Base-by-base conservation (phyloP, 2,113 vertebrate genomes). In the Heterotis niloticus region DNA sequence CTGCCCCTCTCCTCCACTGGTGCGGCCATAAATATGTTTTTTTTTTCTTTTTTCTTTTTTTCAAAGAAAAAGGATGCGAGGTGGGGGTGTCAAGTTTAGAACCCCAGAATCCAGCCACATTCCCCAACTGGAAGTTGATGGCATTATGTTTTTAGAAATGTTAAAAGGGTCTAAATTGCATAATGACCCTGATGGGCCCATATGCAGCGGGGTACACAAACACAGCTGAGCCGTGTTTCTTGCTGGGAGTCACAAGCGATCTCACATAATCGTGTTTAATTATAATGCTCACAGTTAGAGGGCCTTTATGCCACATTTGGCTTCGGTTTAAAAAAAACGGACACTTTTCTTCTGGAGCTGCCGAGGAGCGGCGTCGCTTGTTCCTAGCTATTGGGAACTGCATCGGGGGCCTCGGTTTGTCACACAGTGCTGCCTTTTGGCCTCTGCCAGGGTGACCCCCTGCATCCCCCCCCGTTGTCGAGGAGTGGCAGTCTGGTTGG, bases 251-350 rank as follows among this genome's bases (percentile, higher is more conserved):
- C 71, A 76, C 17, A 51, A 77, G 18, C 51, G 70, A 75, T 64
- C 10, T 18, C 67, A 20, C 60, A 23, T 78, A 66, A 20, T 86
- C 77, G 80, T 29, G 80, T 68, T 78, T 81, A 84, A 82, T 84
- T 83, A 80, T 69, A 78, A 76, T 65, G 57, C 80, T 78, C 64
- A 64, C 66, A 81, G 82, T 83, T 80, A 73, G 81, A 79, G 80
- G 68, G 57, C 60, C 68, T 78, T 54, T 52, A 1, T 44, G 20
- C 20, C 18, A 23, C 68, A 77, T 80, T 76, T 77, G 67, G 68
- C 70, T 65, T 34, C 18, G 18, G 13, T 5, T 64, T 34, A 13
- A 54, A 66, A 69, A 74, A 52, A 44, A 44, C 2, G 34, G 65
- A 68, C 56, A 52, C 26, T 23, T 74, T 74, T 74, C 71, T 54